These are phyloP conservation scores for Rousettus madagascariensis DNA, from an alignment of 2,797 vertebrate genomes.

Conservation along the genomic window DNA sequence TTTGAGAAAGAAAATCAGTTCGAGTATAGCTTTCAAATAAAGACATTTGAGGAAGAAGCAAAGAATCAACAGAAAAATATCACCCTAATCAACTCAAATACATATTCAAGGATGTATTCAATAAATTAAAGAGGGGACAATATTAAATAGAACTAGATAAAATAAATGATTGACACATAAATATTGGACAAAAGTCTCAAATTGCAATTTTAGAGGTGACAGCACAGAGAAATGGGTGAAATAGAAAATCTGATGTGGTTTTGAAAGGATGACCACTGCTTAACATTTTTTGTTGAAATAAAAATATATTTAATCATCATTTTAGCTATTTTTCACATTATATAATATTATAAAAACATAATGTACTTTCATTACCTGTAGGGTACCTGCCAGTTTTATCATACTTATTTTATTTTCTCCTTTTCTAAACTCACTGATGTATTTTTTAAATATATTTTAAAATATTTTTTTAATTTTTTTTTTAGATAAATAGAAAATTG, in stretches of 20 bases:
- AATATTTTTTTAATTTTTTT: not conserved
- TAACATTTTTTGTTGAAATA: not conserved
- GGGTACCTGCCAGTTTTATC: not conserved
- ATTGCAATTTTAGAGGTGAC: not conserved
- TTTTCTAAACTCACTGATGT: not conserved
- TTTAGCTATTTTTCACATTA: not conserved
- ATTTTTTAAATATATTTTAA: not conserved
- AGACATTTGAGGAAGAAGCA: not conserved
- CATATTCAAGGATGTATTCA: not conserved
- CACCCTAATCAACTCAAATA: not conserved
- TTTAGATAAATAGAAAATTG: not conserved
- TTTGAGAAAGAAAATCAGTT: not conserved
- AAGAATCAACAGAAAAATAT: not conserved
- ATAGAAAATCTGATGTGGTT: not conserved
- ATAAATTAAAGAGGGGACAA: not conserved
- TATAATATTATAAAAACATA: not conserved
- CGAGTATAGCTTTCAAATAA: not conserved
- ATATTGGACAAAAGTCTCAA: not conserved
- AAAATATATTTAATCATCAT: not conserved
- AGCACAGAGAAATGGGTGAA: not conserved
- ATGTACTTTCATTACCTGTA: not conserved
- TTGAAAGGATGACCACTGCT: not conserved
- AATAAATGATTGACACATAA: not conserved
- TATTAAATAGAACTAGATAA: not conserved
- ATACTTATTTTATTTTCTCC: not conserved